Evolutionary conservation across 2,797 vertebrate genomes (phyloP), one percentile per base, ranked within the genome.

Genomic region (Gymnopithys bicolor): DNA sequence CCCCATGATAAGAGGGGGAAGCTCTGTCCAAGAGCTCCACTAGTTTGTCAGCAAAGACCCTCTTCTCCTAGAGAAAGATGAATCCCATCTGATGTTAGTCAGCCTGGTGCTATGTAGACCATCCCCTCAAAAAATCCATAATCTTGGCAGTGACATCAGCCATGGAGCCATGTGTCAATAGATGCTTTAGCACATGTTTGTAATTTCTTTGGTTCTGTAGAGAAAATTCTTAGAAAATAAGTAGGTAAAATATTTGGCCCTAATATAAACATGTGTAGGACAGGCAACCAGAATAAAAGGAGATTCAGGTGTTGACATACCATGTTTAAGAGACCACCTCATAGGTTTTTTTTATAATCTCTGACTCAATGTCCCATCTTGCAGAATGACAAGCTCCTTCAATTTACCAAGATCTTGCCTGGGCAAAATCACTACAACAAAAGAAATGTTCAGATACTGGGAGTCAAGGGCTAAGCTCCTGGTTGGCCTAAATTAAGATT

Each of bases 201-300:
- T 64, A 59, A 92, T 77, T 82, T 82, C 73, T 78, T 93, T 52
- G 78, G 79, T 56, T 89, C 46, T 75, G 10, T 70, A 35, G 45
- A 95, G 86, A 93, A 85, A 48, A 5, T 62, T 53, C 56, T 63
- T 74, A 58, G 64, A 90, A 80, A 90, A 93, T 62, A 95, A 91
- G 43, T 39, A 69, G 25, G 64, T 39, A 87, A 30, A 82, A 70
- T 67, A 84, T 68, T n/a, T 92, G 52, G 33, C 70, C 94, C 33
- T 58, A 22, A 81, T 25, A 68, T 55, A 66, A 93, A 86, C 30
- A 76, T 66, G 33, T 39, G 60, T 45, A 77, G 12, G 30, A 63
- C 64, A 93, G 52, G 32, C 64, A 89, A 69, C 5, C 17, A 81
- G 39, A 93, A 71, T 41, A 73, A 84, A 84, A 93, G 48, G 32